phyloP scores from a whole-genome alignment of 1,140 invertebrate genomes.

The Conus betulinus region DNA sequence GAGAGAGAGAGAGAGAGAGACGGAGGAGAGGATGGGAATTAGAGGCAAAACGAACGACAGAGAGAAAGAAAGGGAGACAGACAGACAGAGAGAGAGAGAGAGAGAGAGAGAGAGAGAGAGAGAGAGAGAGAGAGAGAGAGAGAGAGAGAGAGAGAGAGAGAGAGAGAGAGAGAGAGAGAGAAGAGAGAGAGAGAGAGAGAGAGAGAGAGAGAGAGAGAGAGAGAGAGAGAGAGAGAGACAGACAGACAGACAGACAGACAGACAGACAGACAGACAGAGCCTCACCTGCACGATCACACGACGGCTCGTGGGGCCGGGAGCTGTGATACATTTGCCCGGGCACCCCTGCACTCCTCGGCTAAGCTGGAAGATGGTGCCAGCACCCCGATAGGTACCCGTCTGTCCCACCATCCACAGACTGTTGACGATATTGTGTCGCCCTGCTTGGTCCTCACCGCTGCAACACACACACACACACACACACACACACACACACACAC shows the following conservation, averaged over 20 bases:
- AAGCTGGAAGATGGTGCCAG: slow-evolving; percentile 61
- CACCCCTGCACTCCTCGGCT: slow-evolving; percentile 48
- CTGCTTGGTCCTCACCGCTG: slow-evolving; percentile 43
- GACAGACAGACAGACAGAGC: too few relatives aligned
- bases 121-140: slow-evolving; percentile 25
- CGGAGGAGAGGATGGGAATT: neutral
- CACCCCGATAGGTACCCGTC: slow-evolving; percentile 41
- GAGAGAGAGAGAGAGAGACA: neutral
- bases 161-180: too few relatives aligned
- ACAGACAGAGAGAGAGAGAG: too few relatives aligned
- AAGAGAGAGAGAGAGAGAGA: neutral
- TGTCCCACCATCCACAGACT: slow-evolving; percentile 39
- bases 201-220: slow-evolving; percentile 27
- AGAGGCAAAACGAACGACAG: neutral
- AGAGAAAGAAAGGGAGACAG: neutral
- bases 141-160: slow-evolving; percentile 3
- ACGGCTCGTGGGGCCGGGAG: slow-evolving; percentile 60
- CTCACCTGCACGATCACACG: slow-evolving; percentile 63
- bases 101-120: neutral
- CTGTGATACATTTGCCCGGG: slow-evolving; percentile 62
- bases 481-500: too few relatives aligned
- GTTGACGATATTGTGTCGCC: slow-evolving; percentile 44
- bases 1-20: too few relatives aligned
- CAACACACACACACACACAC: neutral
- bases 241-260: too few relatives aligned